Evolutionary conservation across 1,140 invertebrate genomes (phyloP).

Genomic region (Drosophila parabipectinata): DNA sequence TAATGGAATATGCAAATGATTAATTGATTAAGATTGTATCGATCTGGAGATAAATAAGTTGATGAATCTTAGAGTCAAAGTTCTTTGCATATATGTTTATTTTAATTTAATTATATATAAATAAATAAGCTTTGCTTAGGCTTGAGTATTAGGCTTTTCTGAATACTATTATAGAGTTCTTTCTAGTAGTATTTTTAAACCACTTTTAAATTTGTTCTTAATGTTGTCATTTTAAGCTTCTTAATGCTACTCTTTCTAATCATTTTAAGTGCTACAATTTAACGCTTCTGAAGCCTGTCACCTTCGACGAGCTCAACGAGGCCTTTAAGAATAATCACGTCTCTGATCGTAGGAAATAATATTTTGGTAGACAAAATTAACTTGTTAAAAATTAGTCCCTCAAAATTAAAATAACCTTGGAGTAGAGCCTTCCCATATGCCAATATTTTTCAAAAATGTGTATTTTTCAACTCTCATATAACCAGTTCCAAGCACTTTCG

Average conservation of each 20-base stretch:
- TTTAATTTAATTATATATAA: slow-evolving; percentile 1
- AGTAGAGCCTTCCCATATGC: too few species aligned
- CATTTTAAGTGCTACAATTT: slow-evolving; percentile 60
- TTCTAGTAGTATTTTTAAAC: background rate
- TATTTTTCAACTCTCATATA: background rate
- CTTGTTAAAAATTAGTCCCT: slow-evolving; percentile 17
- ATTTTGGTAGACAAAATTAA: slow-evolving; percentile 36
- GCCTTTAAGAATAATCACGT: slow-evolving; percentile 50
- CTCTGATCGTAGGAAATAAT: slow-evolving; percentile 19
- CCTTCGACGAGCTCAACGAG: slow-evolving; percentile 58
- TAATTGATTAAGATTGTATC: slow-evolving; percentile 13
- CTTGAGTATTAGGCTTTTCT: background rate
- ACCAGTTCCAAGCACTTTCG: slow-evolving; percentile 12
- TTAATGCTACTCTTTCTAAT: slow-evolving; percentile 33
- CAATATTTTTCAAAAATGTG: background rate
- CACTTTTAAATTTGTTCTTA: slow-evolving; percentile 4
- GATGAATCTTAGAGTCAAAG: slow-evolving; percentile 1
- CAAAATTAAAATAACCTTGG: background rate
- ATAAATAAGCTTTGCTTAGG: background rate
- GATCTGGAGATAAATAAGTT: slow-evolving; percentile 17
- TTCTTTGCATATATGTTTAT: background rate
- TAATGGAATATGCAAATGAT: slow-evolving; percentile 49
- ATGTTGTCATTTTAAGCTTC: slow-evolving; percentile 4
- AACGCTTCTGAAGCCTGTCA: slow-evolving; percentile 64
- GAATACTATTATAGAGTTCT: background rate